Evolutionary conservation across 2,113 vertebrate species (phyloP), one percentile per base, ranked within the genome.

Genomic region (Sebastes schlegelii): DNA sequence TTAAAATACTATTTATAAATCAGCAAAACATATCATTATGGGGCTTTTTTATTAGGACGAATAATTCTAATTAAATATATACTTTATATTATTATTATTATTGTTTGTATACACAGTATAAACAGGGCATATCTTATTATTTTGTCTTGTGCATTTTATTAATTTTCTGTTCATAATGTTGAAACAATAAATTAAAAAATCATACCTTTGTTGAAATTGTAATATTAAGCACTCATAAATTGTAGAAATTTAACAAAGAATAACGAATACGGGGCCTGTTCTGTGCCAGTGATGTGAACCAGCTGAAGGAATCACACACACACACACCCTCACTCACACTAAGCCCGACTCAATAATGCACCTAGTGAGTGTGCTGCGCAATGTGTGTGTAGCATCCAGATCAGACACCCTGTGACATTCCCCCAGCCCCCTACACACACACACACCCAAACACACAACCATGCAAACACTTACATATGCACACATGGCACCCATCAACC

Each of bases 381-480:
- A 23, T 77, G 73, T 90, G 82, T 91, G 90, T 87, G 87, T 76
- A 65, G 92, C 87, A 90, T 92, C 90, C 80, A 90, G 87, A 91
- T 93, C 91, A 91, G 89, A 92, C 90, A 87, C 88, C 80, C 79
- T 79, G 80, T 92, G 91, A 92, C 91, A 93, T 90, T 79, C 83
- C 82, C 83, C 75, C 82, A 72, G 54, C 75, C 81, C 74, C 88
- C 61, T 34, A 42, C 70, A 79, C 64, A 67, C 73, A 78, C 74
- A 23, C 49, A 80, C 67, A 78, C 78, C 74, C 80, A 80, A 75
- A 75, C 54, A 61, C 66, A 76, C 79, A 76, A 51, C 57, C 87
- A 87, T 54, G 55, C 79, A 91, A 55, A 82, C 60, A 80, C 79
- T 77, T 79, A 79, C 71, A 89, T 74, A 88, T 82, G 60, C 84